Percentiles rank a stretch among this genome's conserved stretches.
These are phyloP conservation scores for Coenonympha arcania DNA, from an alignment of 2,888 invertebrate genomes.

Conservation along the genomic window DNA sequence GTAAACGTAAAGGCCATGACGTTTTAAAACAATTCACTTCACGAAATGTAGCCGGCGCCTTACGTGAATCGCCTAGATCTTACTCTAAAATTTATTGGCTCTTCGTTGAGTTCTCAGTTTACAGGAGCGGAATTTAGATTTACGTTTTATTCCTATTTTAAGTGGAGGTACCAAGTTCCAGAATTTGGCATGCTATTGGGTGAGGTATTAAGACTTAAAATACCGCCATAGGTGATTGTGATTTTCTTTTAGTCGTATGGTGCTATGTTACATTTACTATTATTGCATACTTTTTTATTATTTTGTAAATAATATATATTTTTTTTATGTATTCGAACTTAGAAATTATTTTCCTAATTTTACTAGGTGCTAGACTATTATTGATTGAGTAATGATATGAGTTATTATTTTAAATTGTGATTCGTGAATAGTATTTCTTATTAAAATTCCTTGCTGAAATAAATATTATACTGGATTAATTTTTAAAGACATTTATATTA, in stretches of 20 bases:
- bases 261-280: conserved; percentile 20
- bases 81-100: no score
- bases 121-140: no score
- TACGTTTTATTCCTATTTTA: no score
- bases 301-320: conserved; percentile 26
- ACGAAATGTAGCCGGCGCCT: no score
- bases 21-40: no score
- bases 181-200: neutral
- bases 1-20: no score
- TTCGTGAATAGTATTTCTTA: neutral
- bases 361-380: conserved; percentile 25
- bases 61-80: no score
- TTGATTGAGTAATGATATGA: conserved; percentile 11
- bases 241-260: conserved; percentile 23
- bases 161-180: no score
- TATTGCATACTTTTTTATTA: conserved; percentile 1
- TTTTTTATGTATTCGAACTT: conserved; percentile 10
- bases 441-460: neutral
- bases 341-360: conserved; percentile 6
- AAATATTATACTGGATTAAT: neutral
- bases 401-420: conserved; percentile 3
- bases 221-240: conserved; percentile 15
- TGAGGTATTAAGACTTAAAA: conserved; percentile 7
- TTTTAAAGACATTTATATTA: neutral
- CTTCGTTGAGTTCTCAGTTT: no score